Evolutionary conservation across 2,888 invertebrate species (phyloP).

Genomic region (Diogma glabrata): DNA sequence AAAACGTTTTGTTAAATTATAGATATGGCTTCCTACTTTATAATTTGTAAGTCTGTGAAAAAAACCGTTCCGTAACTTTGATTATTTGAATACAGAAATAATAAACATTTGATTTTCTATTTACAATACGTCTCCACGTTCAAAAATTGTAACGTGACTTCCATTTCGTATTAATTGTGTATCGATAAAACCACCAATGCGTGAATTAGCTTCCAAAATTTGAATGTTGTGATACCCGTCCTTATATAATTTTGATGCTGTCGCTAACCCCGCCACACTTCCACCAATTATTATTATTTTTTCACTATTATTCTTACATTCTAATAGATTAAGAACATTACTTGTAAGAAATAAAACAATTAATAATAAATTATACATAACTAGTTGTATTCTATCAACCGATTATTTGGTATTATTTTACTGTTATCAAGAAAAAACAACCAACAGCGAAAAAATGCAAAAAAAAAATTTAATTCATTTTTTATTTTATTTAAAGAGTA

Average conservation of each 20-base stretch:
- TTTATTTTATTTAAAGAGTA: too few species aligned
- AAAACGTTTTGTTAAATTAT: background rate
- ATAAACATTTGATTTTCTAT: background rate
- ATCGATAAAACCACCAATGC: slow-evolving; percentile 2
- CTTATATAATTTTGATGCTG: slow-evolving; percentile 5
- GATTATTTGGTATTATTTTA: too few species aligned
- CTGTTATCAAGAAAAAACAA: too few species aligned
- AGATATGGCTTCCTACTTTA: background rate
- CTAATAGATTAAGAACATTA: too few species aligned
- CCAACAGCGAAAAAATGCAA: too few species aligned
- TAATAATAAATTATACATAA: too few species aligned
- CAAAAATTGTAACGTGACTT: background rate
- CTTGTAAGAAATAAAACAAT: too few species aligned
- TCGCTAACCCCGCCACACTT: background rate
- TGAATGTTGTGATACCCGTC: background rate
- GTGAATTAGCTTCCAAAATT: background rate
- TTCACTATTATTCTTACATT: too few species aligned
- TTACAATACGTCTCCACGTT: background rate
- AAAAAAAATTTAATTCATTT: too few species aligned
- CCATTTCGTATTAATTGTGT: background rate
- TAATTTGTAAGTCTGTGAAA: slow-evolving; percentile 5
- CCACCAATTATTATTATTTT: slow-evolving; percentile 5
- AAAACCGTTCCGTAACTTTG: too few species aligned
- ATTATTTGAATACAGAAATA: too few species aligned
- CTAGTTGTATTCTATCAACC: too few species aligned